Evolutionary conservation across 1,140 invertebrate genomes (phyloP), one percentile per base, ranked within the genome.

Genomic region (Colletes latitarsis): DNA sequence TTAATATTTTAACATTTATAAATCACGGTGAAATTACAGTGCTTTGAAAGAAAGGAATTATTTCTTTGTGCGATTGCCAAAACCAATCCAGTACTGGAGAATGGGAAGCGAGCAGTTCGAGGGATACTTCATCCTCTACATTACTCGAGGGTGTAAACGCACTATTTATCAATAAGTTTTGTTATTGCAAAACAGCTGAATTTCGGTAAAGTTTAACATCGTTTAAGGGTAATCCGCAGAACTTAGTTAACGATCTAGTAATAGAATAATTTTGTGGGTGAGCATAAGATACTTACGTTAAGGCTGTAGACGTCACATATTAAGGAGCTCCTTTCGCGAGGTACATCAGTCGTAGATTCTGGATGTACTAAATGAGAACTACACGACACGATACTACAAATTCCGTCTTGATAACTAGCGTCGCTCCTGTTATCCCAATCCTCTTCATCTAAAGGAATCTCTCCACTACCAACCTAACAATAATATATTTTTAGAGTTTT

Each of bases 371-470:
- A 77, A 74, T 90, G 89, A 3, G 89, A 88, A 71, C 88, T 91
- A 69, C 90, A 88, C 10, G 90, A 83, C n/a, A 85, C 86, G 8
- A 90, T 89, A 30, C 79, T 87, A 19, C 85, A 89, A 76, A 90
- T 88, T 15, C 81, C 76, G 67, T 91, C 88, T 52, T 88, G 88
- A 49, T 88, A 91, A 66, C 89, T 88, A 10, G 49, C 12, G 85
- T 86, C 93, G 6, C 12, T 84, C 9, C 64, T 46, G 57, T 97
- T 96, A 80, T 96, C 96, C 96, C 96, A 97, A 82, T 97, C 96
- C 0, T 96, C 96, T 77, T 97, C 96, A 64, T 97, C 95, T 5
- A 96, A 94, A 0, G 96, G 95, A 55, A 96, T 96, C 91, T 98
- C 97, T 4, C 97, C 97, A 82, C 96, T 97, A 8, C 97, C 97